Percentiles rank a stretch among this genome's conserved stretches.
Conservation (phyloP, 2,113 vertebrate genomes). For the Hipposideros armiger region DNA sequence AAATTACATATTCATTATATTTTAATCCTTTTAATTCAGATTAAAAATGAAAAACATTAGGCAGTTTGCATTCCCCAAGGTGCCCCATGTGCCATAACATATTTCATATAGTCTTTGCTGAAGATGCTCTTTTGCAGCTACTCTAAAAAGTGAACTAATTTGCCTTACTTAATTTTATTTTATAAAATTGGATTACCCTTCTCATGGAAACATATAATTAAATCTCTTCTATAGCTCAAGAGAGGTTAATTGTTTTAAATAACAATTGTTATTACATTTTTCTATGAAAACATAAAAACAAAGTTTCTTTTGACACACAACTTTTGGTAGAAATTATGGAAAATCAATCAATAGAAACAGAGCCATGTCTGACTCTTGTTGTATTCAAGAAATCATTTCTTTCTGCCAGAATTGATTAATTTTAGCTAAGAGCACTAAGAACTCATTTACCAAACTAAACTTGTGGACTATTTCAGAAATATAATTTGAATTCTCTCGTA, state of each 20-base stretch:
- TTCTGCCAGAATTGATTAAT: slow-evolving; percentile 72
- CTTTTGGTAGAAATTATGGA: slow-evolving; percentile 68
- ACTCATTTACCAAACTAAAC: slow-evolving; percentile 58
- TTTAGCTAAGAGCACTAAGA: slow-evolving; percentile 25
- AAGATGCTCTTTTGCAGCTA: slow-evolving; percentile 19
- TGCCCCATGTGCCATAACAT: neutral
- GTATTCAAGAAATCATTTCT: slow-evolving; percentile 73
- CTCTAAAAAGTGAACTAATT: slow-evolving; percentile 4
- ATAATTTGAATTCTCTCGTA: slow-evolving; percentile 39
- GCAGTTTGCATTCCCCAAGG: neutral
- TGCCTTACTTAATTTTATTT: slow-evolving; percentile 65
- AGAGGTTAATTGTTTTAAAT: slow-evolving; percentile 71
- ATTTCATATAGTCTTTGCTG: neutral
- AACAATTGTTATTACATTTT: slow-evolving; percentile 59
- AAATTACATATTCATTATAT: neutral
- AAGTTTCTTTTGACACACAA: slow-evolving; percentile 49
- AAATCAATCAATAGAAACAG: slow-evolving; percentile 66
- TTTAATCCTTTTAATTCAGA: slow-evolving; percentile 40
- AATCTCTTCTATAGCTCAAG: slow-evolving; percentile 53
- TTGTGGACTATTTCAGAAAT: slow-evolving; percentile 14
- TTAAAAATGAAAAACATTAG: neutral
- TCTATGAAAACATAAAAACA: slow-evolving; percentile 57
- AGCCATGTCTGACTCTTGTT: slow-evolving; percentile 17
- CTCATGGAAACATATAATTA: slow-evolving; percentile 65
- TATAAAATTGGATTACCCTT: slow-evolving; percentile 63